phyloP scores from a whole-genome alignment of 2,113 vertebrate species.

The Nicator chloris region DNA sequence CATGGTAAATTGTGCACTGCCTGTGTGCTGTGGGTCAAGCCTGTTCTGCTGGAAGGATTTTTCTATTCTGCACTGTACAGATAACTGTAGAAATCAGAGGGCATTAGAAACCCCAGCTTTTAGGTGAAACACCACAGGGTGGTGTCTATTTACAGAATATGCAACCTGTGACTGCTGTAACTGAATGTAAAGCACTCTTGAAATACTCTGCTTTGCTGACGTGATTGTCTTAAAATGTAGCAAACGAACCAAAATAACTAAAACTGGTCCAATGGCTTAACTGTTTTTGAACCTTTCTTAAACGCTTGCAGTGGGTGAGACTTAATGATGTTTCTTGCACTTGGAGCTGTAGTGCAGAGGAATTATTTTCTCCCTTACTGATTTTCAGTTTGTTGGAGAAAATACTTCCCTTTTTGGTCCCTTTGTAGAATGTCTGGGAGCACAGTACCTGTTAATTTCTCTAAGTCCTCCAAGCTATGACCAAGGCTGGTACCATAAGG shows the following conservation, averaged over 20 bases:
- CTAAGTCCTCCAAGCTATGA: neutral
- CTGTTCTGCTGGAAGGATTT: neutral
- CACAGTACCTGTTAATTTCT: neutral
- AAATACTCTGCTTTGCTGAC: conserved; percentile 38
- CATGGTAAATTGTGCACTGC: neutral
- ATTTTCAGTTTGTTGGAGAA: neutral
- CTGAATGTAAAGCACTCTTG: conserved; percentile 51
- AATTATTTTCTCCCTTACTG: conserved; percentile 8
- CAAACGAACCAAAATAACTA: conserved; percentile 50
- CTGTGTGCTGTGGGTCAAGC: neutral
- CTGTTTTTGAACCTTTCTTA: conserved; percentile 41
- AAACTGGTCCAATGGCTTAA: conserved; percentile 34
- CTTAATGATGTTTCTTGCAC: neutral
- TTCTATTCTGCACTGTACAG: conserved; percentile 20
- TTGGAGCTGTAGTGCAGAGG: neutral
- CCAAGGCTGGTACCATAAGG: neutral
- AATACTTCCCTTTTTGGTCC: neutral
- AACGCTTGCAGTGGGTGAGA: neutral
- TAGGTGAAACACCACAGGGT: conserved; percentile 2
- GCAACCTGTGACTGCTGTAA: conserved; percentile 39
- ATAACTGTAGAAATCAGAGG: neutral
- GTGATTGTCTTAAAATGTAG: conserved; percentile 48
- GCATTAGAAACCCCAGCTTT: conserved; percentile 35
- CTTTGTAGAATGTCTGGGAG: neutral
- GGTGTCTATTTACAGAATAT: conserved; percentile 25